These are phyloP conservation scores for Calypte anna DNA, from an alignment of 2,113 vertebrate species.

Conservation along the genomic window DNA sequence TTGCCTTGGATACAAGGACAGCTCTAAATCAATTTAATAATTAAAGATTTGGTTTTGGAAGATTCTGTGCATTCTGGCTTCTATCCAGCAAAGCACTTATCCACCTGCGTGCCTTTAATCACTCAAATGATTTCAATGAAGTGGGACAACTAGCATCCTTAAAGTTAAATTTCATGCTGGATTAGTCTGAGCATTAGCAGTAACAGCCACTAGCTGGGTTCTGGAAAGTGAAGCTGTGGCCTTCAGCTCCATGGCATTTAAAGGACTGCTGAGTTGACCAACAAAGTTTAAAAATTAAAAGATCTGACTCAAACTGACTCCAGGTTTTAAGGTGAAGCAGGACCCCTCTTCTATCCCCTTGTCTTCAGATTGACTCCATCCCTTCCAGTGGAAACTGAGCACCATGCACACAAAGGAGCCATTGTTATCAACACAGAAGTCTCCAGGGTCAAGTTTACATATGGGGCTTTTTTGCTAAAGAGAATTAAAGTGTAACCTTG, in stretches of 20 bases:
- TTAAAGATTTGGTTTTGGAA: slow-evolving; percentile 16
- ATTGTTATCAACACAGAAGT: not conserved
- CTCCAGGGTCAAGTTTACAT: not conserved
- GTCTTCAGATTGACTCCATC: not conserved
- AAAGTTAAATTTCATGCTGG: not conserved
- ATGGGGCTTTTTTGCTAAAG: not conserved
- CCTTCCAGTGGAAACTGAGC: not conserved
- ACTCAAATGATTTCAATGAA: slow-evolving; percentile 4
- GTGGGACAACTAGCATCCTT: not conserved
- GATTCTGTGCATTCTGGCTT: slow-evolving; percentile 11
- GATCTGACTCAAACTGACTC: not conserved
- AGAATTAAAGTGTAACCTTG: not conserved
- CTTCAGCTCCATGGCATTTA: not conserved
- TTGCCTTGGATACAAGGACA: slow-evolving; percentile 37
- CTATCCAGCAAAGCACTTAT: slow-evolving; percentile 36
- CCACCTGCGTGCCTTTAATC: not conserved
- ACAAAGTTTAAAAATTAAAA: not conserved
- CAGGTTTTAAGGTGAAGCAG: not conserved
- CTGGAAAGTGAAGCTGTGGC: not conserved
- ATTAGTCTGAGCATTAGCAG: not conserved
- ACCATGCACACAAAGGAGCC: not conserved
- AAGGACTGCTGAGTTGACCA: not conserved
- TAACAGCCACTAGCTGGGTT: not conserved
- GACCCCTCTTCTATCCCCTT: not conserved
- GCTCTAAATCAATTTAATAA: slow-evolving; percentile 4